Conservation (phyloP, 2,888 invertebrate species). For the Athripsodes cinereus region DNA sequence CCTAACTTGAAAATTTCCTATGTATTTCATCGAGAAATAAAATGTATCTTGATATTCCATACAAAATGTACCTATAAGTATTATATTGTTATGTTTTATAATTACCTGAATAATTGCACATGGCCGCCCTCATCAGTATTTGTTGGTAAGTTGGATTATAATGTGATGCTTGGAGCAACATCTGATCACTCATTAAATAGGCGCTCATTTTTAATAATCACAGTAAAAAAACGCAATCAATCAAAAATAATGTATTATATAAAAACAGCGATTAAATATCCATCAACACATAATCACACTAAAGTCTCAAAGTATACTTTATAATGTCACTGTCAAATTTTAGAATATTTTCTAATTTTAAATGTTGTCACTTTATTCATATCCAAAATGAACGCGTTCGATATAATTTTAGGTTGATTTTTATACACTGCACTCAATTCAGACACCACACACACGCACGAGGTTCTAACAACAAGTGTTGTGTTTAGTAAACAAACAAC, state of each 20-base stretch:
- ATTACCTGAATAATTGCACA: conserved; percentile 19
- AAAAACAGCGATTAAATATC: not conserved
- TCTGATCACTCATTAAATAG: conserved; percentile 16
- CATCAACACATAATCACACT: not conserved
- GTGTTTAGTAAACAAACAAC: not conserved
- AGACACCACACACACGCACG: not conserved
- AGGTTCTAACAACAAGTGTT: not conserved
- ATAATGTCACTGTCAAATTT: not conserved
- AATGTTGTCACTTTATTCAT: no score
- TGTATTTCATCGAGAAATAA: no score
- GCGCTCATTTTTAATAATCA: conserved; percentile 16
- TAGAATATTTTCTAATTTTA: not conserved
- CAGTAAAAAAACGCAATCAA: conserved; percentile 1
- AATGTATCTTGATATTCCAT: no score
- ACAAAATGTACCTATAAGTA: no score
- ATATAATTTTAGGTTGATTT: not conserved
- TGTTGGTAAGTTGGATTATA: conserved; percentile 16
- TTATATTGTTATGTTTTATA: not conserved
- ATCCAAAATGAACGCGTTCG: not conserved
- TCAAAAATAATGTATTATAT: not conserved
- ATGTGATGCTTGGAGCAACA: conserved; percentile 16
- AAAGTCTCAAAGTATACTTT: conserved; percentile 2
- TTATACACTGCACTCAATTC: not conserved
- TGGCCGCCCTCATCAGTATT: conserved; percentile 16
- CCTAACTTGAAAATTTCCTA: no score